A percentile compares a stretch with the other conserved stretches of the same genome.
Evolutionary conservation across 2,888 invertebrate genomes (phyloP).

Genomic region (Tetragonula carbonaria): DNA sequence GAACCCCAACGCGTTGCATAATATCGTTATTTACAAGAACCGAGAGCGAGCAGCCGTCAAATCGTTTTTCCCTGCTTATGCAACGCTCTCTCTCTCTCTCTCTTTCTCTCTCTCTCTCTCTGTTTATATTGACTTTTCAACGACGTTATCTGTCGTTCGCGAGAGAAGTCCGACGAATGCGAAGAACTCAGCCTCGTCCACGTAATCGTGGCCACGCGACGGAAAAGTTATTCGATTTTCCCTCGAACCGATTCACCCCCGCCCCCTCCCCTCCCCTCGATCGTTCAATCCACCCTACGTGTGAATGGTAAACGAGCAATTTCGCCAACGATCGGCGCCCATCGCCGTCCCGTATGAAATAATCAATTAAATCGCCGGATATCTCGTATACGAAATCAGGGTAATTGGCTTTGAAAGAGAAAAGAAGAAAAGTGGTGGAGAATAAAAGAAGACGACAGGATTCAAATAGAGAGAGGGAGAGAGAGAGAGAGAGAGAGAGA

Average conservation of each 20-base stretch:
- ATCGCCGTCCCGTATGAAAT: neutral
- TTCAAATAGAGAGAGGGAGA: neutral
- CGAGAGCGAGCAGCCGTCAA: too few relatives aligned
- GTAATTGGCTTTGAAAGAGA: conserved; percentile 33
- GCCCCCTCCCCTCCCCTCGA: neutral
- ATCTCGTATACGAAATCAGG: conserved; percentile 44
- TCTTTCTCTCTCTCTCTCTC: too few relatives aligned
- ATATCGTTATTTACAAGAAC: neutral
- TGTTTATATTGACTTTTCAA: neutral
- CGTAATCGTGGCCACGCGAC: neutral
- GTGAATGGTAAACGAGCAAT: neutral
- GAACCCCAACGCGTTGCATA: neutral
- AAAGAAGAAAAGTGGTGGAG: neutral
- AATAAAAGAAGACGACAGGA: neutral
- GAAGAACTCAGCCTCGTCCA: neutral
- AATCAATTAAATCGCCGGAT: conserved; percentile 50
- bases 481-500: neutral
- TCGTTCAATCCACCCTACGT: neutral
- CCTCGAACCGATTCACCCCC: too few relatives aligned
- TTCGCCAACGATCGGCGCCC: neutral
- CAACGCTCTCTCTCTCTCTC: neutral
- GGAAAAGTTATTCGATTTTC: too few relatives aligned
- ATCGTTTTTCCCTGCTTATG: neutral
- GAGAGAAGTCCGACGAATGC: conserved; percentile 6
- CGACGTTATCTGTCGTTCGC: neutral